These are phyloP conservation scores for Hypotaenidia philippensis DNA, from an alignment of 2,797 vertebrate species.

Conservation along the genomic window DNA sequence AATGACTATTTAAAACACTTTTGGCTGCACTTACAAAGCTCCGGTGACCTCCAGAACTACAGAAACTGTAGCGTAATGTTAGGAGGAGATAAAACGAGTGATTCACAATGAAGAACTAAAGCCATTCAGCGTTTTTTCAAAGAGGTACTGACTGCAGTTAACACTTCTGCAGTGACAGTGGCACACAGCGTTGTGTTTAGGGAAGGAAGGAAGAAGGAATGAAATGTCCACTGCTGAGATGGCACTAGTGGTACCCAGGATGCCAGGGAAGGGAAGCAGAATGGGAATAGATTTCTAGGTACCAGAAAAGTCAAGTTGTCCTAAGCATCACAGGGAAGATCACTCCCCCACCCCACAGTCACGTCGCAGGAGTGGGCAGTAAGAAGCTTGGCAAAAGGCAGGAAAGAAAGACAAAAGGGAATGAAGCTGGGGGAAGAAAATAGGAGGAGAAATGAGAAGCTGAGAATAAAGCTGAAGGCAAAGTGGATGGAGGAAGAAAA, in stretches of 20 bases:
- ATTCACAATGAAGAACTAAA: conserved; percentile 19
- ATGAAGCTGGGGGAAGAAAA: background rate
- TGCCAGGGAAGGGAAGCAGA: background rate
- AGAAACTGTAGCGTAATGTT: background rate
- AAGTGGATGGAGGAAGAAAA: background rate
- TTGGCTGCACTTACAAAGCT: conserved; percentile 58
- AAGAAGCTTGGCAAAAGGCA: background rate
- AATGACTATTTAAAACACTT: conserved; percentile 58
- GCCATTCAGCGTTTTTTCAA: conserved; percentile 35
- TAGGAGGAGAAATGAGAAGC: background rate
- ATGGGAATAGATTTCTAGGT: background rate
- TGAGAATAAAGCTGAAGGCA: conserved; percentile 6
- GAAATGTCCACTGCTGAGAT: background rate
- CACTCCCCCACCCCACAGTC: background rate
- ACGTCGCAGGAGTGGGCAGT: background rate
- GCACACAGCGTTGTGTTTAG: background rate
- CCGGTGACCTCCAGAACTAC: conserved; percentile 53
- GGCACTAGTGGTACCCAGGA: background rate
- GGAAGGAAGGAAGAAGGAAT: conserved; percentile 17
- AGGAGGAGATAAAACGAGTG: conserved; percentile 58
- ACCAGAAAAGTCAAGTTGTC: background rate
- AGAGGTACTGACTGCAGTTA: background rate
- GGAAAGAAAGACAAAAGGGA: background rate
- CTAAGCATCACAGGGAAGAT: background rate
- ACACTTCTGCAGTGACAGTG: background rate